Evolutionary conservation across 2,113 vertebrate genomes (phyloP), one percentile per base, ranked within the genome.

Genomic region (Ameiurus melas): DNA sequence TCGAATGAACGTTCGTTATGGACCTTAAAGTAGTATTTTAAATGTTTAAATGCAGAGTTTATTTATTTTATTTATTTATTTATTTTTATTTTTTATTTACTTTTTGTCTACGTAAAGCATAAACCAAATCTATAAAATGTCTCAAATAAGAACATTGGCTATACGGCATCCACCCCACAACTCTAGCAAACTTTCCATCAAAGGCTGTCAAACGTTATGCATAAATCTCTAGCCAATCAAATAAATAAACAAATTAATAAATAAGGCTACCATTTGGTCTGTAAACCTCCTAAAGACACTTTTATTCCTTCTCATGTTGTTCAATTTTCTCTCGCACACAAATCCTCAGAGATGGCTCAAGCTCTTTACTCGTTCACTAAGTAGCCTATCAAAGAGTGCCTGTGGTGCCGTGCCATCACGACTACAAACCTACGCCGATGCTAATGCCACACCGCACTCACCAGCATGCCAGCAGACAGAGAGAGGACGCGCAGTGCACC

Each of bases 381-480:
- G 73, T 47, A 57, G 17, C 16, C 70, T 17, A 53, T 43, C 58
- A 73, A 60, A 60, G 85, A 79, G 27, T 71, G 36, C 73, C 51
- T 64, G 19, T 22, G 36, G 33, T 39, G 53, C 16, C 22, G 27
- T 62, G 16, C 66, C 86, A 64, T 30, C 77, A 13, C 77, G 4
- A 2, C 30, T 12, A 62, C 81, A 33, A 73, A 20, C 58, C 13
- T 22, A 53, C 7, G 55, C 58, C 73, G 68, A 20, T 4, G 1
- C 60, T 62, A 83, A 77, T 20, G 71, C 62, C 85, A 43, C 19
- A 8, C 55, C 64, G 47, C 73, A 88, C 87, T 88, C 87, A 88
- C 87, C 87, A 88, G 87, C 87, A 88, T 88, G 66, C 57, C 86
- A 75, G 80, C 58, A 13, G 84, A 79, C 71, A 22, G 30, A 36